Evolutionary conservation across 2,888 invertebrate species (phyloP), one percentile per base, ranked within the genome.

Genomic region (Luperina testacea): DNA sequence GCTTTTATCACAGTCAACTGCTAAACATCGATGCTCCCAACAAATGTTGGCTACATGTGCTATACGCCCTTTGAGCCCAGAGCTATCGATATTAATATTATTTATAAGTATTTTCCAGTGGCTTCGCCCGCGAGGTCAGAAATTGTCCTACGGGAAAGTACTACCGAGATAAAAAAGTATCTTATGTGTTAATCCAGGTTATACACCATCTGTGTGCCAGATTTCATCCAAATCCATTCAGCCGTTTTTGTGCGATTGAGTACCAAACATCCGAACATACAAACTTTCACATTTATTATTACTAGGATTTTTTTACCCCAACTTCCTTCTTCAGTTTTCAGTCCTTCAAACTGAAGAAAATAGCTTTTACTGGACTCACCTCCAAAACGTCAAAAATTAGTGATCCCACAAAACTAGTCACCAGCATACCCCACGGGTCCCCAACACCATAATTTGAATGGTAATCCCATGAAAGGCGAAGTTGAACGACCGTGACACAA

Each of bases 401-500:
- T 27, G 38, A 72, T 9, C 59, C 42, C 13, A 27, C n/a, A 38
- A 27, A 51, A n/a, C n/a, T 3, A 17, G n/a, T 48, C 27, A 45
- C 64, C 59, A 51, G n/a, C 15, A 0, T 86, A 51, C 72, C 64
- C 70, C 51, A 81, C 72, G 78, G 87, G 74, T 65, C 90, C 89
- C 89, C 68, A 86, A 72, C 59, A n/a, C 75, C 45, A 42, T 74
- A 64, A 72, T 77, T 77, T 82, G 59, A 61, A 81, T 81, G 83
- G 75, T 89, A 89, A 93, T 91, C 89, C 90, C 90, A 90, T 92
- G 88, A 87, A 87, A 90, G 89, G 90, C 90, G 93, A 92, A 92
- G 95, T 95, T 95, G 95, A 95, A 95, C 91, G 95, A 95, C 95
- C 95, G 91, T 90, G 89, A 77, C 81, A 81, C 75, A 87, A 85